Evolutionary conservation across 2,113 vertebrate species (phyloP), one percentile per base, ranked within the genome.

Genomic region (Ranitomeya variabilis): DNA sequence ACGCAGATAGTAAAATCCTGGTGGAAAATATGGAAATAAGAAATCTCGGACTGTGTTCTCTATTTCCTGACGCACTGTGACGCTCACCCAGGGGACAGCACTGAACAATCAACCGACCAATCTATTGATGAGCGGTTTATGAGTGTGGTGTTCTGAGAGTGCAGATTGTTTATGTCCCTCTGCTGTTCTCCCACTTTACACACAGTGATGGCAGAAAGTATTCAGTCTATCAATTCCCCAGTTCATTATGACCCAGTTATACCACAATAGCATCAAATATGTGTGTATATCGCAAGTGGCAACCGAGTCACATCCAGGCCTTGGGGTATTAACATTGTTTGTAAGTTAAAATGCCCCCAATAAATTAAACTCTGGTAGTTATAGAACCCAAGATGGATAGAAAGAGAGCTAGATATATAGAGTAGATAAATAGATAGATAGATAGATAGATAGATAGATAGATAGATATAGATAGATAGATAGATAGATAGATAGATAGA

Each of bases 31-130:
- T 37, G 37, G 37, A 37, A 2, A 37, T 2, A 37, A 37, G 37
- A 37, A 37, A 37, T 37, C 37, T 66, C 18, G n/a, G 7, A 66
- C 8, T 11, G 16, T 57, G 12, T 14, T 1, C 15, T 52, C 77
- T 57, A 13, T 10, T 21, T 80, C 51, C 77, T 80, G 77, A 59
- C 60, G 71, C 77, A 87, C 54, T 79, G 18, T 16, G 54, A 80
- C 5, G 78, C 15, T 8, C n/a, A 19, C 52, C 52, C 55, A 59
- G 16, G 37, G 16, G 64, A 80, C 23, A 66, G 23, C 54, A 9
- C 73, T 54, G 74, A 37, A 87, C 10, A 54, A 71, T 59, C 52
- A 57, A 52, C 7, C 66, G 4, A 69, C 67, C 52, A 57, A 69
- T 87, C 26, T 59, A 69, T 26, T 57, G n/a, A 55, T 7, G 13